Conservation (phyloP, 2,888 invertebrate genomes). For the Parthenolecanium corni region DNA sequence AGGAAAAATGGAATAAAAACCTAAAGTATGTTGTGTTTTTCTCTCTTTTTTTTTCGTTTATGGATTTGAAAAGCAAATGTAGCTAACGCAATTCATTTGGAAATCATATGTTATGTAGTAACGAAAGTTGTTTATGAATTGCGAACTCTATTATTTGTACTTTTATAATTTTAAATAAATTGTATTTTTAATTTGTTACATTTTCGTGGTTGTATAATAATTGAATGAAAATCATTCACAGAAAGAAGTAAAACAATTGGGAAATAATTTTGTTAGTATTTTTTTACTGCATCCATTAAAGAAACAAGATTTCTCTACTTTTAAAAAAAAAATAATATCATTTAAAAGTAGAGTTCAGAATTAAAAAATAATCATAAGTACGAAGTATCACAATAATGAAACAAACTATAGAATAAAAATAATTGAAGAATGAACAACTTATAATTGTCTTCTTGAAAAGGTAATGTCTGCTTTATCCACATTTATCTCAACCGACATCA, state of each 20-base stretch:
- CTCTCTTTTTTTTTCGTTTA: slow-evolving; percentile 21
- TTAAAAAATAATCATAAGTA: too few species aligned
- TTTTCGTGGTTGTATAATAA: not conserved
- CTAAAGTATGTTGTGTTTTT: slow-evolving; percentile 23
- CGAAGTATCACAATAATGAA: too few species aligned
- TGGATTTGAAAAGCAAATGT: slow-evolving; percentile 10
- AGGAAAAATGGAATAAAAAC: slow-evolving; percentile 12
- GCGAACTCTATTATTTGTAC: slow-evolving; percentile 10
- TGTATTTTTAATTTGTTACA: slow-evolving; percentile 14
- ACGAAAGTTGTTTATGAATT: slow-evolving; percentile 7
- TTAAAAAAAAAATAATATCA: too few species aligned
- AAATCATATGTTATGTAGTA: slow-evolving; percentile 12
- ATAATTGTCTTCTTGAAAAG: too few species aligned
- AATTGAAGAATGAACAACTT: too few species aligned
- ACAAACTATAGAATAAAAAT: too few species aligned
- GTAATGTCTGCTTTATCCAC: too few species aligned
- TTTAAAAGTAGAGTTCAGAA: too few species aligned
- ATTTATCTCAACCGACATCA: too few species aligned
- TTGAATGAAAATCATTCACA: not conserved
- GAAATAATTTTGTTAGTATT: too few species aligned
- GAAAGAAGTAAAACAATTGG: not conserved
- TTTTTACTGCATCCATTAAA: too few species aligned
- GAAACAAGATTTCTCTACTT: too few species aligned
- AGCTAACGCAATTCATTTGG: slow-evolving; percentile 7
- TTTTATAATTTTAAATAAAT: slow-evolving; percentile 26